phyloP scores from a whole-genome alignment of 2,113 vertebrate species.

The Platysteira castanea region DNA sequence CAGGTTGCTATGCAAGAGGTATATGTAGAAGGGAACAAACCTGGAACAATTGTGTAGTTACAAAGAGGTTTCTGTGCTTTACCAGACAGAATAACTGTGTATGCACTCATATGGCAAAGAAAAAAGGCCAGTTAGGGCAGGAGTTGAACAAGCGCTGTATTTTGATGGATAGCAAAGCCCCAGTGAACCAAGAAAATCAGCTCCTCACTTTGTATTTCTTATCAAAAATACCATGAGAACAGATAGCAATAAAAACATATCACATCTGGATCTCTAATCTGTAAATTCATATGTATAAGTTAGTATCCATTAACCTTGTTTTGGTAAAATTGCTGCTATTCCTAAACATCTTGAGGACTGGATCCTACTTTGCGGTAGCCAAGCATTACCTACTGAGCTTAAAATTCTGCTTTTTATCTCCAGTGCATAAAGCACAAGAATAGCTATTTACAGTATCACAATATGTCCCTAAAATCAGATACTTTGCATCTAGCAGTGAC shows the following conservation, averaged over 20 bases:
- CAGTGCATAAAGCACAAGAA: not conserved
- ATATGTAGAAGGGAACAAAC: not conserved
- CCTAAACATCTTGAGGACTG: not conserved
- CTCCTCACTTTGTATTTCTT: not conserved
- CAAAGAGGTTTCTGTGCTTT: not conserved
- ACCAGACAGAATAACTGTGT: not conserved
- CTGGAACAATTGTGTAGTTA: not conserved
- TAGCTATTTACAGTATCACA: not conserved
- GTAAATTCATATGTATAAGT: not conserved
- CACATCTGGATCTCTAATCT: not conserved
- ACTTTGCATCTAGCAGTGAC: not conserved
- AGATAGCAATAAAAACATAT: not conserved
- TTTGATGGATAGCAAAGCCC: not conserved
- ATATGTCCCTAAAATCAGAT: not conserved
- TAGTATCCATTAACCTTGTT: not conserved
- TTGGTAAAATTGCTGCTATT: not conserved
- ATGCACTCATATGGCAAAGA: not conserved
- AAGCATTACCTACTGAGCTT: not conserved
- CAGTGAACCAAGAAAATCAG: not conserved
- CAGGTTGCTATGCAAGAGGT: not conserved
- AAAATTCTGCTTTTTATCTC: not conserved
- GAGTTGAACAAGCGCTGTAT: not conserved
- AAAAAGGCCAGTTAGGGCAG: not conserved
- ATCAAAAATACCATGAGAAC: not conserved
- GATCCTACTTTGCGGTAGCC: not conserved